Evolutionary conservation across 2,888 invertebrate genomes (phyloP).

Genomic region (Tethea ocularis): DNA sequence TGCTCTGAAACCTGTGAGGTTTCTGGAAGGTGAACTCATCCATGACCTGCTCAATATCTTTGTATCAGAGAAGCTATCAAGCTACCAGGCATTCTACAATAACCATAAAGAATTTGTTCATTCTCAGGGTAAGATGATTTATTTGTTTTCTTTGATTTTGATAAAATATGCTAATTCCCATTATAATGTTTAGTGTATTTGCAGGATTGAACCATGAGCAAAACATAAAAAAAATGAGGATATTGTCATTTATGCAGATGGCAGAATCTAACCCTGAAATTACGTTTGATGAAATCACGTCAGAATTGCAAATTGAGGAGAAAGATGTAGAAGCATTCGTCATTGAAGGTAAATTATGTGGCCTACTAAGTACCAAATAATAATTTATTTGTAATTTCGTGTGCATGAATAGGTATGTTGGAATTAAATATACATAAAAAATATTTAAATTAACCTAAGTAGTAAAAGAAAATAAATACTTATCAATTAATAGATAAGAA

Average conservation of each 20-base stretch:
- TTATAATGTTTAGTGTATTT: background rate
- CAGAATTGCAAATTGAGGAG: conserved; percentile 93
- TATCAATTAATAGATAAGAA: too few species aligned
- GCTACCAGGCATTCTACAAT: conserved; percentile 96
- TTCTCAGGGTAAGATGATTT: conserved; percentile 77
- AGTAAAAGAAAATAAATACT: too few species aligned
- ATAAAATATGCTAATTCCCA: too few species aligned
- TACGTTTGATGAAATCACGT: conserved; percentile 93
- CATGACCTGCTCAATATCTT: conserved; percentile 97
- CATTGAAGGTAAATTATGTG: conserved; percentile 90
- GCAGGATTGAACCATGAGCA: conserved; percentile 95
- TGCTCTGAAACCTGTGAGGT: conserved; percentile 96
- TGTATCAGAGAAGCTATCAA: conserved; percentile 96
- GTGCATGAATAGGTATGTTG: background rate
- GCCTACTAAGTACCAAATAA: too few species aligned
- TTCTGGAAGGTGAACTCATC: conserved; percentile 96
- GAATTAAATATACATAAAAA: too few species aligned
- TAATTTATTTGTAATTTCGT: too few species aligned
- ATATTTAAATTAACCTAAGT: too few species aligned
- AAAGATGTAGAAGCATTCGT: conserved; percentile 98
- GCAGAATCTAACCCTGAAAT: conserved; percentile 97
- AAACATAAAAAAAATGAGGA: conserved; percentile 98
- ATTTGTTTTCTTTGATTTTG: conserved; percentile 22
- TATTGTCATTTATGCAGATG: conserved; percentile 98
- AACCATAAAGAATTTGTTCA: conserved; percentile 96